phyloP scores from a whole-genome alignment of 2,797 vertebrate genomes.

The Gallinago stenura region DNA sequence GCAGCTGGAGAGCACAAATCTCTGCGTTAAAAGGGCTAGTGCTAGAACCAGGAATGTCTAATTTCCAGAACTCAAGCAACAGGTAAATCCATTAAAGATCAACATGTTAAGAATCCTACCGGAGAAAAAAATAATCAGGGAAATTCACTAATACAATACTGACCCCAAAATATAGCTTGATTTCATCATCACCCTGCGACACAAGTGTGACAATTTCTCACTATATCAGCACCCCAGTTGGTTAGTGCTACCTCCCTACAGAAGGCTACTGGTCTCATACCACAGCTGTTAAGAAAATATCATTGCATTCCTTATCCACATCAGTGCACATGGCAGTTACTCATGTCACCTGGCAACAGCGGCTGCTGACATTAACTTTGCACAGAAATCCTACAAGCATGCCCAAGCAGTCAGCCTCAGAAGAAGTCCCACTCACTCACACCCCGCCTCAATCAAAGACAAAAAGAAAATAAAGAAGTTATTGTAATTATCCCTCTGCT shows the following conservation, averaged over 20 bases:
- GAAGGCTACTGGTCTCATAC: not conserved
- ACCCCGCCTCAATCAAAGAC: not conserved
- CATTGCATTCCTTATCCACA: not conserved
- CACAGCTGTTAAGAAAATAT: not conserved
- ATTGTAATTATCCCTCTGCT: not conserved
- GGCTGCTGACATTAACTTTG: not conserved
- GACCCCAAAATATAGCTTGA: not conserved
- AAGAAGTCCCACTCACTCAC: not conserved
- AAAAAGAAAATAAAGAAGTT: not conserved
- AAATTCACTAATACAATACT: not conserved
- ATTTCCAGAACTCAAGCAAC: not conserved
- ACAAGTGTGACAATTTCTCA: not conserved
- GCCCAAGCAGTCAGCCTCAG: not conserved
- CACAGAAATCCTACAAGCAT: not conserved
- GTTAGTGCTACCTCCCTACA: not conserved
- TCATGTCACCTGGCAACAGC: not conserved
- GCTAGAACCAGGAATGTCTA: not conserved
- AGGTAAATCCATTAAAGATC: not conserved
- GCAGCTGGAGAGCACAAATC: not conserved
- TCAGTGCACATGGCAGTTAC: not conserved
- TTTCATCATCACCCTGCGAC: not conserved
- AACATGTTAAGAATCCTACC: not conserved
- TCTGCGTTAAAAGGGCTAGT: accelerated
- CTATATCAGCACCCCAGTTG: accelerated
- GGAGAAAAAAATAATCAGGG: not conserved